Conservation (phyloP, 2,113 vertebrate genomes). For the Nyctereutes procyonoides region DNA sequence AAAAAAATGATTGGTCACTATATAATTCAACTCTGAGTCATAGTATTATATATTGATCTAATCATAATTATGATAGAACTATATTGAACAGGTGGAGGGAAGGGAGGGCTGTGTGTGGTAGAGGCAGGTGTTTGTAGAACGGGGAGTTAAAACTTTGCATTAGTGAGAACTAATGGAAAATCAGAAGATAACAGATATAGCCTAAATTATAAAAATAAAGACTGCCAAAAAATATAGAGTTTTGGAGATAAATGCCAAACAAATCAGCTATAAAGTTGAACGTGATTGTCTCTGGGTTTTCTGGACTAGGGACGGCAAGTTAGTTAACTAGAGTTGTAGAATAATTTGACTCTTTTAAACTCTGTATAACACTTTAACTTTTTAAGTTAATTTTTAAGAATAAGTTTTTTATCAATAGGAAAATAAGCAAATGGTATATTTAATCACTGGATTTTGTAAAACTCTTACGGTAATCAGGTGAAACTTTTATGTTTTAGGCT, state of each 20-base stretch:
- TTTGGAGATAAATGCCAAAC: background rate
- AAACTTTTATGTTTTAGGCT: background rate
- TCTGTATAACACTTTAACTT: background rate
- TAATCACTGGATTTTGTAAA: background rate
- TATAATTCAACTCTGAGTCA: background rate
- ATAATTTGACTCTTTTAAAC: background rate
- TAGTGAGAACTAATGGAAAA: background rate
- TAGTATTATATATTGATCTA: background rate
- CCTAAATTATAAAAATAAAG: background rate
- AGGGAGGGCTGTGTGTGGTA: background rate
- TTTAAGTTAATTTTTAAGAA: background rate
- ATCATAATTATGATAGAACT: background rate
- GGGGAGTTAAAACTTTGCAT: background rate
- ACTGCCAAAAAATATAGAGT: background rate
- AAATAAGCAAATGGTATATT: background rate
- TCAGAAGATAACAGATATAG: background rate
- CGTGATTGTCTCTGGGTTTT: background rate
- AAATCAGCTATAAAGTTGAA: background rate
- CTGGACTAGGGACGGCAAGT: background rate
- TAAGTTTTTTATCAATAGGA: constrained; percentile 9
- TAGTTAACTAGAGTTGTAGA: background rate
- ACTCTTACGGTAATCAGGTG: background rate
- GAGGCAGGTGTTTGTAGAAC: background rate
- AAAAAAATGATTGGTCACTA: background rate
- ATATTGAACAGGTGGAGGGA: background rate